Percentiles rank a stretch among this genome's conserved stretches.
Evolutionary conservation across 2,113 vertebrate genomes (phyloP).

Genomic region (Semnornis frantzii): DNA sequence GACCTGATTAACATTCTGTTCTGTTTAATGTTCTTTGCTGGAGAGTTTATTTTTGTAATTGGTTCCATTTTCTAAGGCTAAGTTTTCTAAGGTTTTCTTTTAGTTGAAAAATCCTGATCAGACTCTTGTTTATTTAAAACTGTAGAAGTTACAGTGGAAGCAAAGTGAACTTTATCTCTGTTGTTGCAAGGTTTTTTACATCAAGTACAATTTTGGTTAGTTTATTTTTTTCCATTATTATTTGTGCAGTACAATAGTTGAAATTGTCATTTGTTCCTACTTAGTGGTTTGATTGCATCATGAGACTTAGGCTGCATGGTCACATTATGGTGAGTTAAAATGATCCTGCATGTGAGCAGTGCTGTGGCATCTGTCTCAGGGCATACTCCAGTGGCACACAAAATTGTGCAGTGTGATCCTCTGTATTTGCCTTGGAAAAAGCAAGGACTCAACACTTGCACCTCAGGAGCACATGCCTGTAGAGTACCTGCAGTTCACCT

Average conservation of each 20-base stretch:
- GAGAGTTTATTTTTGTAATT: slow-evolving; percentile 25
- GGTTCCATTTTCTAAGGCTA: background rate
- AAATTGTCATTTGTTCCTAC: background rate
- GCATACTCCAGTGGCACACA: background rate
- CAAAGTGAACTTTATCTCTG: background rate
- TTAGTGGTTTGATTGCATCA: background rate
- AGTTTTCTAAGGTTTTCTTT: background rate
- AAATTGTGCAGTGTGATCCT: fast-evolving
- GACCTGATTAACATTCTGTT: slow-evolving; percentile 28
- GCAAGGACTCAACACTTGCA: background rate
- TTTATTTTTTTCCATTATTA: background rate
- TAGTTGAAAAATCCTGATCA: slow-evolving; percentile 30
- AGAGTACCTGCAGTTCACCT: background rate
- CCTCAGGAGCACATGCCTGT: background rate
- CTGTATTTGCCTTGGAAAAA: background rate
- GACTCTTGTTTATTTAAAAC: slow-evolving; percentile 2
- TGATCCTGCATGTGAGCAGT: background rate
- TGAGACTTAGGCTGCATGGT: background rate
- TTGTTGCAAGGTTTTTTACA: background rate
- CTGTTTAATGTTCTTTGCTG: background rate
- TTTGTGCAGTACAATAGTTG: background rate
- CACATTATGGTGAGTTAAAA: background rate
- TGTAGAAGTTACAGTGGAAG: background rate
- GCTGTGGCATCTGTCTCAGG: background rate
- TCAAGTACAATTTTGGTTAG: background rate